Evolutionary conservation across 2,888 invertebrate genomes (phyloP).

Genomic region (Dolichopus griseipennis): DNA sequence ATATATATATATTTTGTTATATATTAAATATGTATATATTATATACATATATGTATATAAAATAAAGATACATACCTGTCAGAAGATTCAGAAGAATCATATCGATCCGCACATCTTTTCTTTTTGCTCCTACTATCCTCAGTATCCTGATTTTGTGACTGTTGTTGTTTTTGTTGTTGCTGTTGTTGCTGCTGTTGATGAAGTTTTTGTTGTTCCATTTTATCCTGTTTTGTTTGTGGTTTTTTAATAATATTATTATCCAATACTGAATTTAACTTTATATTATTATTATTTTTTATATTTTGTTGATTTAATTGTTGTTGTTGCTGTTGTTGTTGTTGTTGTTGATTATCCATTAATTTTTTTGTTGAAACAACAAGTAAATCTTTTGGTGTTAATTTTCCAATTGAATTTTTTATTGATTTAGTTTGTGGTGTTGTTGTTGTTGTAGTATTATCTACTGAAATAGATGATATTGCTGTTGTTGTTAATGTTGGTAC

Average conservation of each 20-base stretch:
- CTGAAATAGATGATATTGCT: not conserved
- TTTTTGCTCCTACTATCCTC: constrained; percentile 63
- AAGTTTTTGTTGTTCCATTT: constrained; percentile 15
- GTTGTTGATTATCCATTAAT: constrained; percentile 1
- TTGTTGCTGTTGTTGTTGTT: constrained; percentile 12
- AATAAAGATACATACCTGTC: constrained; percentile 61
- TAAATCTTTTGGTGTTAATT: constrained; percentile 16
- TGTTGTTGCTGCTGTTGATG: constrained; percentile 19
- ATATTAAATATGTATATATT: no score
- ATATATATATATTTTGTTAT: no score
- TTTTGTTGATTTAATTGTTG: constrained; percentile 12
- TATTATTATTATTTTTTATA: constrained; percentile 8
- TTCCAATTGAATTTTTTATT: constrained; percentile 14
- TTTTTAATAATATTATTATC: constrained; percentile 7
- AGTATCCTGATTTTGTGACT: constrained; percentile 12
- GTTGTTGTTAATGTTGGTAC: constrained; percentile 14
- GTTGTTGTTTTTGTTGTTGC: constrained; percentile 17
- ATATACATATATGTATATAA: no score
- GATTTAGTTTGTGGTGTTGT: constrained; percentile 11
- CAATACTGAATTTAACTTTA: constrained; percentile 3
- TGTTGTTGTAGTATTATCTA: not conserved
- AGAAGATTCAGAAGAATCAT: constrained; percentile 88
- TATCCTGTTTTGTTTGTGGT: constrained; percentile 5
- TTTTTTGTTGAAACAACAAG: not conserved
- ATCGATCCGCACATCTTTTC: constrained; percentile 82